Evolutionary conservation across 2,888 invertebrate genomes (phyloP).

Genomic region (Seira sanloemensis): DNA sequence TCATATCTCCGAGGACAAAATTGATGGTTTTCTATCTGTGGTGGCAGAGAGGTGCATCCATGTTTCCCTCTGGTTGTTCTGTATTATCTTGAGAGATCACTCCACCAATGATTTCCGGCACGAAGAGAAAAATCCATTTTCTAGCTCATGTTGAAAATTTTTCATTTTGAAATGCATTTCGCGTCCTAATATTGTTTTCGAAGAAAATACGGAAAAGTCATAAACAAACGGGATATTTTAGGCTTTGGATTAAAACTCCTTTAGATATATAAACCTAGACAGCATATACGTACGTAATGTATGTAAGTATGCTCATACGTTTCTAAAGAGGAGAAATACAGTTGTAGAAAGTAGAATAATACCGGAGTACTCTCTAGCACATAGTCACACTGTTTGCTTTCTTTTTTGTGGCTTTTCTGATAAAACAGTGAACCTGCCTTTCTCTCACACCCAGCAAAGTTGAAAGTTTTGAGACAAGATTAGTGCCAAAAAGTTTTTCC

Average conservation of each 20-base stretch:
- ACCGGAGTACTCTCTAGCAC: not conserved
- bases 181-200: not conserved
- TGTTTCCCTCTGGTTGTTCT: not conserved
- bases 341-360: no score
- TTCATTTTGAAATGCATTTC: not conserved
- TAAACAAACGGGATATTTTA: not conserved
- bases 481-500: not conserved
- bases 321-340: no score
- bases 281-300: no score
- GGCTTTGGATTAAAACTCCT: no score
- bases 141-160: not conserved
- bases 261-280: no score
- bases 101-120: not conserved
- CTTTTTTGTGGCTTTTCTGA: not conserved
- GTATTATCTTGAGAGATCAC: not conserved
- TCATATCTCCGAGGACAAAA: slow-evolving; percentile 17
- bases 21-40: not conserved
- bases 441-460: not conserved
- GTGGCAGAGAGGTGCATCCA: not conserved
- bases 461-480: not conserved
- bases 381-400: not conserved
- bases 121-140: not conserved
- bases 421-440: not conserved
- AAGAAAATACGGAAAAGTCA: not conserved
- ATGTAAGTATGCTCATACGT: no score